Percentiles rank a stretch among this genome's conserved stretches.
Evolutionary conservation across 2,797 vertebrate species (phyloP).

Genomic region (Salarias fasciatus): DNA sequence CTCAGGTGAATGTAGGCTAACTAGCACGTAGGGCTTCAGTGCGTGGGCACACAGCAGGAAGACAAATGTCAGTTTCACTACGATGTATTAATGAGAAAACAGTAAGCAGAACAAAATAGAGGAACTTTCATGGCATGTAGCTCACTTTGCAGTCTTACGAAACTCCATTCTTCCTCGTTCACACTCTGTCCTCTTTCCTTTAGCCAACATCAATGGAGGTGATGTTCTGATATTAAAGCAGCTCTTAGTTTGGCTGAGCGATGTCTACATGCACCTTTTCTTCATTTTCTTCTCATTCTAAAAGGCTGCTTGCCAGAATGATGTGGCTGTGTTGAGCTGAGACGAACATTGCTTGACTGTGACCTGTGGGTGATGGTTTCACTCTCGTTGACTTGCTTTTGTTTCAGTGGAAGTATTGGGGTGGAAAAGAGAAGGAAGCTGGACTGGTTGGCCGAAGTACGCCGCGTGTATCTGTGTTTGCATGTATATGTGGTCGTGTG

Average conservation of each 20-base stretch:
- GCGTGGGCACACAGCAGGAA: slow-evolving; percentile 48
- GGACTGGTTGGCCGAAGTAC: slow-evolving; percentile 4
- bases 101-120: slow-evolving; percentile 81
- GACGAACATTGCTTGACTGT: background rate
- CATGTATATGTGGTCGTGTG: slow-evolving; percentile 6
- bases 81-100: slow-evolving; percentile 75
- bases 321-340: background rate
- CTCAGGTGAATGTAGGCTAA: slow-evolving; percentile 9
- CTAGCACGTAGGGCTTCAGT: slow-evolving; percentile 15
- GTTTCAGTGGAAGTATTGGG: slow-evolving; percentile 30
- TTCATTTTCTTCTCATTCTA: background rate
- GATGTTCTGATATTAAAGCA: slow-evolving; percentile 18
- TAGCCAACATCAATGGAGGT: slow-evolving; percentile 60
- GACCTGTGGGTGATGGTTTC: slow-evolving; percentile 24
- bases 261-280: background rate
- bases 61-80: slow-evolving; percentile 76
- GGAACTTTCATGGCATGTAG: slow-evolving; percentile 78
- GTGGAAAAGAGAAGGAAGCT: slow-evolving; percentile 9
- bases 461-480: slow-evolving; percentile 22
- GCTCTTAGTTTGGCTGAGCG: background rate
- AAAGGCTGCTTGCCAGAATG: background rate
- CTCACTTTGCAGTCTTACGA: slow-evolving; percentile 79
- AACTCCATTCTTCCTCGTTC: slow-evolving; percentile 80
- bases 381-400: slow-evolving; percentile 23
- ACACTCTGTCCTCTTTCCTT: slow-evolving; percentile 72